A percentile compares a stretch with the other conserved stretches of the same genome.
phyloP scores from a whole-genome alignment of 2,797 vertebrate species.

The Peromyscus eremicus region DNA sequence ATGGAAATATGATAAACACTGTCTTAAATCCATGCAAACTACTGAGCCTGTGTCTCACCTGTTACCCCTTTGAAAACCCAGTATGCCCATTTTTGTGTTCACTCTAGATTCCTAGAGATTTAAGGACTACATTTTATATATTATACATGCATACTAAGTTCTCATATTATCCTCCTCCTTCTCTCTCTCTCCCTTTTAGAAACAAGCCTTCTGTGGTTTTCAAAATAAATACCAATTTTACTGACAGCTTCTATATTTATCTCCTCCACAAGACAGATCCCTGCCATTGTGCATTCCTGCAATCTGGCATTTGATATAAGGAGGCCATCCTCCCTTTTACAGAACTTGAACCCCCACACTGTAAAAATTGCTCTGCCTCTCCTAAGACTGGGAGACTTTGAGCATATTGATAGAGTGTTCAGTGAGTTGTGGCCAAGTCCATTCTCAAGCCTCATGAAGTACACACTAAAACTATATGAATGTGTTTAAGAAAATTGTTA shows the following conservation, averaged over 20 bases:
- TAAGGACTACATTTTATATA: neutral
- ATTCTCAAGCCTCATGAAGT: neutral
- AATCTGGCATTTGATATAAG: conserved; percentile 52
- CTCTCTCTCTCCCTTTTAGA: neutral
- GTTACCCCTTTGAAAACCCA: neutral
- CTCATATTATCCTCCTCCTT: conserved; percentile 1
- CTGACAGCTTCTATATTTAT: conserved; percentile 73
- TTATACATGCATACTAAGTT: neutral
- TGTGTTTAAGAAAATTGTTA: neutral
- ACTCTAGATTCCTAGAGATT: neutral
- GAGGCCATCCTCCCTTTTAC: neutral
- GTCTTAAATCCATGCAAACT: neutral
- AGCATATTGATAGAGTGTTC: neutral
- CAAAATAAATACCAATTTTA: conserved; percentile 60
- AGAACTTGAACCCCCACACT: neutral
- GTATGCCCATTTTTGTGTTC: neutral
- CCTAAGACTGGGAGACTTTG: neutral
- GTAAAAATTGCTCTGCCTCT: neutral
- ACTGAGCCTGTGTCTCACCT: neutral
- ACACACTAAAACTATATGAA: neutral
- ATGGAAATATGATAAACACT: neutral
- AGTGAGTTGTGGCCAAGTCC: neutral
- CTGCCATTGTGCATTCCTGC: conserved; percentile 54
- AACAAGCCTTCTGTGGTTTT: conserved; percentile 61
- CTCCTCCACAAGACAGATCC: conserved; percentile 33